phyloP scores from a whole-genome alignment of 2,888 invertebrate species.

The Lasioglossum pauxillum region DNA sequence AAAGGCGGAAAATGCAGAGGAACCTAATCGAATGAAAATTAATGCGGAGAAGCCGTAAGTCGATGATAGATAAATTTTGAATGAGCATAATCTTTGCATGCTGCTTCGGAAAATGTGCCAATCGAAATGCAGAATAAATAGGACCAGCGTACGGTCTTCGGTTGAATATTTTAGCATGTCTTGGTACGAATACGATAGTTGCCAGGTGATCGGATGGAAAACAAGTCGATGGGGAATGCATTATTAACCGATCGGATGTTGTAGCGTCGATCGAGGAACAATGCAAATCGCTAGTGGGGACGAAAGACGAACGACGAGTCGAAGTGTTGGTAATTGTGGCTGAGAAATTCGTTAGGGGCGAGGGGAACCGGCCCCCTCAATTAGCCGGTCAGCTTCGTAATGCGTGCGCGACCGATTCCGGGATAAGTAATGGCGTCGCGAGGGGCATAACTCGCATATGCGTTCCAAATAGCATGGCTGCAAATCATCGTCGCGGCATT shows the following conservation, averaged over 20 bases:
- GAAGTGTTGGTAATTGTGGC: conserved; percentile 57
- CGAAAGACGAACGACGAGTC: conserved; percentile 14
- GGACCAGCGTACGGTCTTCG: background rate
- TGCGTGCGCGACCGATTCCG: conserved; percentile 54
- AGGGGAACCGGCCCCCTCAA: conserved; percentile 48
- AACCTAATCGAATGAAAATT: background rate
- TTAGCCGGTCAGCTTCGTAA: conserved; percentile 61
- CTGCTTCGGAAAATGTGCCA: background rate
- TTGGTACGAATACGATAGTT: background rate
- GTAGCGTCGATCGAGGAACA: background rate
- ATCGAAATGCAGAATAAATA: background rate
- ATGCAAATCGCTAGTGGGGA: background rate
- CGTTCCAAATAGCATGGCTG: conserved; percentile 55
- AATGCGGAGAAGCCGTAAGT: background rate
- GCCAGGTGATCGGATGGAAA: background rate
- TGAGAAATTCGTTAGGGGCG: conserved; percentile 48
- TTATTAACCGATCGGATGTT: background rate
- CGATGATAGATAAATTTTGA: background rate
- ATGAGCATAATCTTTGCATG: background rate
- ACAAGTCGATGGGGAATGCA: background rate
- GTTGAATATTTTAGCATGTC: background rate
- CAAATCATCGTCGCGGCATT: conserved; percentile 60
- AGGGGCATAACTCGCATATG: conserved; percentile 49
- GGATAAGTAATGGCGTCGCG: conserved; percentile 63
- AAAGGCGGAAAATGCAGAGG: background rate